Conservation (phyloP, 2,113 vertebrate species). For the Sialia sialis region DNA sequence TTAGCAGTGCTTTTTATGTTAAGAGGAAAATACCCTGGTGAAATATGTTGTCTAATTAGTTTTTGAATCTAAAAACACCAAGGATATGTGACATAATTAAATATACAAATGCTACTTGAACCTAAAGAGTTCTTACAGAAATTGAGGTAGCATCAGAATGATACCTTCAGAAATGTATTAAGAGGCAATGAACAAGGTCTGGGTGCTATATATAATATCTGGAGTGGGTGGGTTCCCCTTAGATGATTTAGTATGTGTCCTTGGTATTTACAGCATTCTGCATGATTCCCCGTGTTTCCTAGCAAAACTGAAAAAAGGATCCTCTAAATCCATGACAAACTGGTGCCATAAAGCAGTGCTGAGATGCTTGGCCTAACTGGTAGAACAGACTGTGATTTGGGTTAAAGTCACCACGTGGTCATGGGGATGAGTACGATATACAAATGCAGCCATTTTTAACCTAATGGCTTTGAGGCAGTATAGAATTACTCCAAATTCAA, state of each 20-base stretch:
- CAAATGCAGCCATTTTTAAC: neutral
- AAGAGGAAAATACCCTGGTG: neutral
- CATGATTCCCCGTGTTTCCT: neutral
- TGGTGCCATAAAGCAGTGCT: neutral
- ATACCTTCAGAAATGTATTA: neutral
- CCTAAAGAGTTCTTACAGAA: slow-evolving; percentile 21
- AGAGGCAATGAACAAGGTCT: neutral
- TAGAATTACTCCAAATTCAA: neutral
- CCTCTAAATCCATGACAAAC: neutral
- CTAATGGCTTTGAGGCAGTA: neutral
- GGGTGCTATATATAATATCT: neutral
- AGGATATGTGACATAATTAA: slow-evolving; percentile 47
- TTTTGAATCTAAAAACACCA: slow-evolving; percentile 35
- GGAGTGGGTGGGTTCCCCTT: neutral
- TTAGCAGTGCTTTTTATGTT: neutral
- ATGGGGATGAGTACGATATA: accelerated
- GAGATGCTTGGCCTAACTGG: neutral
- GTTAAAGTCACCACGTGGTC: neutral
- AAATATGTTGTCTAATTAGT: slow-evolving; percentile 49
- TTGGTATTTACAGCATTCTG: neutral
- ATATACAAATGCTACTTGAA: slow-evolving; percentile 7
- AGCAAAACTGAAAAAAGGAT: neutral
- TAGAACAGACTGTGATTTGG: neutral
- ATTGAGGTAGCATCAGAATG: neutral
- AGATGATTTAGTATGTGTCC: neutral